Evolutionary conservation across 2,797 vertebrate species (phyloP).

Genomic region (Crocidura indochinensis): DNA sequence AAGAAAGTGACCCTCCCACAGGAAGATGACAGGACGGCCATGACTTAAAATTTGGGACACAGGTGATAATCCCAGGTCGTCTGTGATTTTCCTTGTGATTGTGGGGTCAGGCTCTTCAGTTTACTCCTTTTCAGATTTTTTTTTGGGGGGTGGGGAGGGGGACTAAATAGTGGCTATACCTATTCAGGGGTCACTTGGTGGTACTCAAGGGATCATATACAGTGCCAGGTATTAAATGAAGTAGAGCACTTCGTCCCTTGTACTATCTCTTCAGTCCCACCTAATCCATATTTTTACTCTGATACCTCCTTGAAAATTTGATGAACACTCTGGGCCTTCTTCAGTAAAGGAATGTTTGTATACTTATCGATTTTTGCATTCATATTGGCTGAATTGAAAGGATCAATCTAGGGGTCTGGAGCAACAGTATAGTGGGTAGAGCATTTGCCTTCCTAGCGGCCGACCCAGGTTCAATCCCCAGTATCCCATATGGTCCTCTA

Average conservation of each 20-base stretch:
- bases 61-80: neutral
- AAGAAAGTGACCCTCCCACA: constrained; percentile 12
- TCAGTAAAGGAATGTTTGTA: constrained; percentile 2
- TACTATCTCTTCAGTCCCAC: too few relatives aligned
- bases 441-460: too few relatives aligned
- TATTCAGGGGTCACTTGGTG: too few relatives aligned
- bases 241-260: too few relatives aligned
- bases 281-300: neutral
- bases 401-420: neutral
- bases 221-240: neutral
- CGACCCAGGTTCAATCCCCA: too few relatives aligned
- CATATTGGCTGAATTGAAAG: neutral
- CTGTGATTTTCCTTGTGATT: neutral
- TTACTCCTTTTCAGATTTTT: neutral
- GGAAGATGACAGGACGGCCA: neutral
- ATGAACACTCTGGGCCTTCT: neutral
- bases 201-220: too few relatives aligned
- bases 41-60: neutral
- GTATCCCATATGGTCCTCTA: too few relatives aligned
- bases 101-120: neutral
- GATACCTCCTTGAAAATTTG: neutral
- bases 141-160: too few relatives aligned
- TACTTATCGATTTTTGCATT: neutral
- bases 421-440: too few relatives aligned
- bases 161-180: too few relatives aligned